Base-by-base conservation (phyloP, 1,140 invertebrate genomes). In the Drosophila virilis region DNA sequence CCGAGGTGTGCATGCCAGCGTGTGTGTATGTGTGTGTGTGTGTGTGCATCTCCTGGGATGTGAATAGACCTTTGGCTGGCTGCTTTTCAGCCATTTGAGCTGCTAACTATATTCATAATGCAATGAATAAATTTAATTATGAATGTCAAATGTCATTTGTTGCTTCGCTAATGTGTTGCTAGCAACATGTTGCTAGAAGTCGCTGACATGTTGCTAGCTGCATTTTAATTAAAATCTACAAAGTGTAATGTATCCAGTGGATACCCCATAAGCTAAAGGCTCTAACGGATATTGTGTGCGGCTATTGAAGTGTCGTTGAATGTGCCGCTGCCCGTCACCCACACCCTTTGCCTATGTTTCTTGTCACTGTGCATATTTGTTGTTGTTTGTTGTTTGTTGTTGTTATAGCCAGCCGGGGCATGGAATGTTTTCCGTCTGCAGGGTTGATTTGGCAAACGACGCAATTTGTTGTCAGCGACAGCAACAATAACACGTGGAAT, bases 391-490 rank as follows among this genome's bases (percentile, higher is more conserved):
- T 74, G 72, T 60, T 64, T 75, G 73, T 75, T 75, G 60, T 59
- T 71, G 38, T 71, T 60, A 48, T 15, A 52, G 37, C 32, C 22
- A 32, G 50, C n/a, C 22, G 59, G 59, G 73, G 60, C 38, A 12
- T 35, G 64, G 46, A 61, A 70, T 55, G 43, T 62, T 59, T 58
- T 42, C 76, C 73, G 76, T 88, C 73, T 89, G 77, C 61, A 89
- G 85, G 84, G 84, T 89, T 89, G 84, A 89, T 85, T 89, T 90
- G 85, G 48, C 80, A 84, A 83, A 74, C 84, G 70, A 80, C 80
- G 84, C 84, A 88, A 84, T 89, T 89, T 88, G 84, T 73, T 73
- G 69, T 60, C 17, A 55, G 69, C 68, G 46, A 60, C 60, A 43
- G 38, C 67, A 68, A 68, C 55, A 60, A 71, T 68, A 61, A 61